Percentiles rank a stretch among this genome's conserved stretches.
Evolutionary conservation across 2,888 invertebrate species (phyloP).

Genomic region (Malthinus flaveolus): DNA sequence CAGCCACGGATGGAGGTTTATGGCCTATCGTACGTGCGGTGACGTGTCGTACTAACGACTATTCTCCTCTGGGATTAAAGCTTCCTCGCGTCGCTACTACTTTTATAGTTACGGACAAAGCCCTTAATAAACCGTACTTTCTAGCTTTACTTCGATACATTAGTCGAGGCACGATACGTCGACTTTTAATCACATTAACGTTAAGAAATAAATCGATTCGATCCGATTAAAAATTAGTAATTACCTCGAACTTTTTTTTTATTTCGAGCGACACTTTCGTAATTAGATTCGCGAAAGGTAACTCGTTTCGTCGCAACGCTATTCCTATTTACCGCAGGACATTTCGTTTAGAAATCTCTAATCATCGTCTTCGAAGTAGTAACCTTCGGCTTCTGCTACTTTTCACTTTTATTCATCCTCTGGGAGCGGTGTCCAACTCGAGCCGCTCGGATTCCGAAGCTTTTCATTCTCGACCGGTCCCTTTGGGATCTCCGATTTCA

Average conservation of each 20-base stretch:
- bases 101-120: slow-evolving; percentile 7
- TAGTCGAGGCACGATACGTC: too few species aligned
- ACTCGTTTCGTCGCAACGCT: slow-evolving; percentile 35
- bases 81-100: slow-evolving; percentile 13
- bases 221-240: slow-evolving; percentile 1
- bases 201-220: slow-evolving; percentile 2
- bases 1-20: slow-evolving; percentile 49
- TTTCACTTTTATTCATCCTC: slow-evolving; percentile 56
- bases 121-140: not conserved
- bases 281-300: slow-evolving; percentile 42
- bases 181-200: too few species aligned
- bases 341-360: slow-evolving; percentile 42
- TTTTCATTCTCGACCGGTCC: slow-evolving; percentile 47
- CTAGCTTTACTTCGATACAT: too few species aligned
- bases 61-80: slow-evolving; percentile 42
- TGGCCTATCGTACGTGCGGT: slow-evolving; percentile 52
- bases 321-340: slow-evolving; percentile 31
- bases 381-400: slow-evolving; percentile 46
- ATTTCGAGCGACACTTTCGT: slow-evolving; percentile 28
- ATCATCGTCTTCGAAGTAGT: slow-evolving; percentile 38
- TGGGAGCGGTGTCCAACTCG: slow-evolving; percentile 52
- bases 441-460: slow-evolving; percentile 48
- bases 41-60: slow-evolving; percentile 52
- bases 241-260: slow-evolving; percentile 4
- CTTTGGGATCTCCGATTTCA: slow-evolving; percentile 51